phyloP scores from a whole-genome alignment of 1,140 invertebrate species.

The Cardiocondyla obscurior region DNA sequence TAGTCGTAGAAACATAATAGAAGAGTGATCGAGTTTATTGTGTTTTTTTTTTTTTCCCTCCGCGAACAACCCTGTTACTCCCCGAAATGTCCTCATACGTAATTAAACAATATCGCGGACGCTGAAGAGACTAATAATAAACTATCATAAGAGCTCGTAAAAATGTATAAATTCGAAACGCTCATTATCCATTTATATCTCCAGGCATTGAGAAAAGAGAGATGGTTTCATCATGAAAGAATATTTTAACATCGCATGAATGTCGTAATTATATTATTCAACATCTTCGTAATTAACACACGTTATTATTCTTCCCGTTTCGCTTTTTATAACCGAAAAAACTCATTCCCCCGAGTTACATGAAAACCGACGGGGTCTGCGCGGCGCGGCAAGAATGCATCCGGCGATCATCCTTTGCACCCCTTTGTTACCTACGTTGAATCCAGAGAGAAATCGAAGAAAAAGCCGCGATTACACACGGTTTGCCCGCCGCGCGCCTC shows the following conservation, averaged over 20 bases:
- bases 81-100: not conserved
- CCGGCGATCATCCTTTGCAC: not conserved
- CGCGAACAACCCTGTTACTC: not conserved
- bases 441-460: not conserved
- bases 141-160: not conserved
- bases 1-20: not conserved
- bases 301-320: not conserved
- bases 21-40: not conserved
- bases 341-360: not conserved
- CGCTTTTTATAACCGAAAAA: not conserved
- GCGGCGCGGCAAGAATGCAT: not conserved
- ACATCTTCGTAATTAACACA: not conserved
- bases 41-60: not conserved
- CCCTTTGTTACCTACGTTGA: not conserved
- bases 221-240: too few species aligned
- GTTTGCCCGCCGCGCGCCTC: slow-evolving; percentile 35
- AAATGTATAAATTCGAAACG: not conserved
- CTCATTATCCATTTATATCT: not conserved
- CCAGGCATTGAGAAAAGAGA: not conserved
- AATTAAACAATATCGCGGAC: not conserved
- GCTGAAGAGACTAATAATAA: not conserved
- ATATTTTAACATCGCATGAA: not conserved
- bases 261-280: not conserved
- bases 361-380: not conserved
- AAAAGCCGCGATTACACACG: slow-evolving; percentile 37